A percentile compares a stretch with the other conserved stretches of the same genome.
phyloP scores from a whole-genome alignment of 2,797 vertebrate genomes.

The Pempheris klunzingeri region DNA sequence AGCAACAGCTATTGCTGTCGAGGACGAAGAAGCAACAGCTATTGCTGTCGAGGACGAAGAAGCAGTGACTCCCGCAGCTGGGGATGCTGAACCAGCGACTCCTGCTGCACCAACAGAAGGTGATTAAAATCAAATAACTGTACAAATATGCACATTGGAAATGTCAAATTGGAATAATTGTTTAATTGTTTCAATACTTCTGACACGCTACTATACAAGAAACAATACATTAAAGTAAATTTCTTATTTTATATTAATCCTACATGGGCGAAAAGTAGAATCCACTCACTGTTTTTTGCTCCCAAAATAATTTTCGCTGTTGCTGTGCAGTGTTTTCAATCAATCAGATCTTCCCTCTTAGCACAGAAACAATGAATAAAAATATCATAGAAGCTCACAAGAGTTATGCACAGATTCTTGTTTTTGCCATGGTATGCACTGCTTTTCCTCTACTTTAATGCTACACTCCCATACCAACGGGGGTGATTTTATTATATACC shows the following conservation, averaged over 20 bases:
- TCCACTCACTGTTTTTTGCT: neutral
- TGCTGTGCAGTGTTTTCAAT: conserved; percentile 2
- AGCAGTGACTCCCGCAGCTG: neutral
- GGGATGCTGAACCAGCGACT: neutral
- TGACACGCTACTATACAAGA: no score
- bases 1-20: neutral
- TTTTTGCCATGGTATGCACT: neutral
- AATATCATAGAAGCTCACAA: neutral
- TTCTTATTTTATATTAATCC: neutral
- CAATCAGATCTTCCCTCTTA: neutral
- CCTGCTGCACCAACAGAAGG: conserved; percentile 36
- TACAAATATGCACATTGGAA: conserved; percentile 6
- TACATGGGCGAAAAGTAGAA: neutral
- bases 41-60: neutral
- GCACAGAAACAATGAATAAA: neutral
- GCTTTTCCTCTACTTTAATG: conserved; percentile 1
- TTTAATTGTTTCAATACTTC: no score
- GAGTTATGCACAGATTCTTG: neutral
- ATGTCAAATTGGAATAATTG: neutral
- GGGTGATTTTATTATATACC: neutral
- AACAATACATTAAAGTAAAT: no score
- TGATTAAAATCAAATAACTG: conserved; percentile 5
- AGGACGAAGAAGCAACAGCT: neutral
- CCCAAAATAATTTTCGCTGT: neutral
- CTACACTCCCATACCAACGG: neutral